phyloP scores from a whole-genome alignment of 2,113 vertebrate genomes.

The Marcusenius ussheri region DNA sequence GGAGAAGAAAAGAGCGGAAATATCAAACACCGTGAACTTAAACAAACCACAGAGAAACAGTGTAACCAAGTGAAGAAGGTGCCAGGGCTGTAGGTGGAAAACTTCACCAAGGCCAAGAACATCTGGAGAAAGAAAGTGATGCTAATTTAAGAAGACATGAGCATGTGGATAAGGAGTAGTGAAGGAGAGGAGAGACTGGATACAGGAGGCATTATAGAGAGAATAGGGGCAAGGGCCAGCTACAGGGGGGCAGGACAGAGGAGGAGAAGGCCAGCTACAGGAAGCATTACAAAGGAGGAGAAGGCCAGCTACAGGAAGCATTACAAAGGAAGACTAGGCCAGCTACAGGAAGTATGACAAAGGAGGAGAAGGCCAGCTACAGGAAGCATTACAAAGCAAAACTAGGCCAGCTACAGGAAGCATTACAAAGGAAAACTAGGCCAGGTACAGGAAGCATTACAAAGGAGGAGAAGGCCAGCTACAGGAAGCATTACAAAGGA shows the following conservation, averaged over 20 bases:
- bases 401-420: neutral
- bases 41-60: slow-evolving; percentile 9
- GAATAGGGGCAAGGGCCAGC: neutral
- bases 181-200: neutral
- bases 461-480: neutral
- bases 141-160: neutral
- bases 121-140: slow-evolving; percentile 2
- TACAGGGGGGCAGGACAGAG: neutral
- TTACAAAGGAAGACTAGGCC: neutral
- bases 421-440: neutral
- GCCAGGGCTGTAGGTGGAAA: slow-evolving; percentile 10
- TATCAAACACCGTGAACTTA: slow-evolving; percentile 1
- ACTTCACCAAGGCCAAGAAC: neutral
- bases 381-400: neutral
- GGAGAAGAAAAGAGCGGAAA: neutral
- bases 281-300: neutral
- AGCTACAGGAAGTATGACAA: neutral
- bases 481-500: neutral
- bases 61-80: neutral
- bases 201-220: neutral
- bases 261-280: neutral
- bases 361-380: neutral
- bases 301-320: neutral
- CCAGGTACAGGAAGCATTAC: neutral
- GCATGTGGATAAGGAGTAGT: neutral